Evolutionary conservation across 2,113 vertebrate species (phyloP), one percentile per base, ranked within the genome.

Genomic region (Myiagra hebetior): DNA sequence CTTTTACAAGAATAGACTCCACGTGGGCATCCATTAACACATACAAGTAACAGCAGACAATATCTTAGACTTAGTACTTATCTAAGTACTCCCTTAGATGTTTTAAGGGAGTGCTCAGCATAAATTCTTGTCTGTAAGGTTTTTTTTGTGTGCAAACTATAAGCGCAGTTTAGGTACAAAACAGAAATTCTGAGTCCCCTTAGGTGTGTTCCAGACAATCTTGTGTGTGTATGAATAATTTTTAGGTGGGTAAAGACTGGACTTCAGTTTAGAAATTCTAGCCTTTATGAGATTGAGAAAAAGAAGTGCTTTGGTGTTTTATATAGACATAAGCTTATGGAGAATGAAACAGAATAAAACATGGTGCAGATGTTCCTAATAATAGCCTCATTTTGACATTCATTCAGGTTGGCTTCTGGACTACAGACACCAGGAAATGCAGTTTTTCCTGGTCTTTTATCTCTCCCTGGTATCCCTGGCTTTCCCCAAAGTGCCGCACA

Each of bases 401-500:
- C 14, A 96, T 98, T 76, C 96, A 99, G 99, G 92, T 97, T 99
- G 95, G 98, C 98, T 68, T 98, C 98, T 89, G 98, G 98, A 84
- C 98, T 99, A 62, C 99, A 99, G 96, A 97, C 98, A 74, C 97
- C 99, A 41, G 98, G 98, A 92, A 98, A 98, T 52, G 98, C 98
- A 62, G 98, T 99, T 44, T 99, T 99, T 93, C 99, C 99, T 59
- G 96, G 99, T 60, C 97, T 99, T 95, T 96, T 99, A 78, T 99
- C 99, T 68, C 99, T 99, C 93, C 98, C 99, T 33, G 99, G 98
- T 17, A 98, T 99, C 84, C 98, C 99, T 18, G 98, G 98, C 65
- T 99, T 99, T 98, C 98, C 99, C 60, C 98, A 99, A 68, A 98
- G 97, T 57, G 98, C 98, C 8, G 95, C 99, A 47, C 98, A 99